These are phyloP conservation scores for Amphimedon queenslandica DNA, from an alignment of 37 sponge, comb jelly and placozoan species.

Conservation along the genomic window DNA sequence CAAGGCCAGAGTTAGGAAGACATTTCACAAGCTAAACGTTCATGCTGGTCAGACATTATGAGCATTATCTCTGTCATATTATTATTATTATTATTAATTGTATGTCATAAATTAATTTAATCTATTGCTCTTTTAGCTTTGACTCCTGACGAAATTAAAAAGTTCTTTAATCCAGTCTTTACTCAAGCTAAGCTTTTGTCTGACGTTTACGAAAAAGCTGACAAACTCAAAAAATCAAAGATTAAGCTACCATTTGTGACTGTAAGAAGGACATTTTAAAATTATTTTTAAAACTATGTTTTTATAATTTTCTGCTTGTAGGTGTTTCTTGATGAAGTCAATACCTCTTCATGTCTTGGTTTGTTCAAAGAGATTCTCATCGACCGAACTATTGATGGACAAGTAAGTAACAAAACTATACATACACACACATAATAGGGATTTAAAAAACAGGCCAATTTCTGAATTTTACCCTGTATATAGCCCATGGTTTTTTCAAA, in stretches of 20 bases:
- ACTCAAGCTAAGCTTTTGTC: slow-evolving; percentile 31
- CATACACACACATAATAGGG: background rate
- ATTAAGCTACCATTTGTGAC: slow-evolving; percentile 49
- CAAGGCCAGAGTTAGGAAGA: slow-evolving; percentile 24
- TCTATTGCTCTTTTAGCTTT: slow-evolving; percentile 71
- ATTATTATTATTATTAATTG: too few species aligned
- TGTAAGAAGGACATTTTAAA: slow-evolving; percentile 20
- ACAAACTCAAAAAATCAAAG: background rate
- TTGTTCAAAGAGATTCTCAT: slow-evolving; percentile 87
- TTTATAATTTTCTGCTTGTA: slow-evolving; percentile 13
- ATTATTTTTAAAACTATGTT: background rate
- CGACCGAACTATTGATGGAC: slow-evolving; percentile 81
- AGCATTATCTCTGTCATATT: background rate
- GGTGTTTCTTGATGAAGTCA: slow-evolving; percentile 93
- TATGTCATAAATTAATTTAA: slow-evolving; percentile 64
- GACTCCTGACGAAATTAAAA: slow-evolving; percentile 64
- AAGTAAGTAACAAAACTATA: slow-evolving; percentile 19
- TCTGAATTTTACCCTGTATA: slow-evolving; percentile 23
- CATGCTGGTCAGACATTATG: slow-evolving; percentile 38
- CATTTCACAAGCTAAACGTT: slow-evolving; percentile 75
- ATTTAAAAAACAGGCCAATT: background rate
- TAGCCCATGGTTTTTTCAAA: too few species aligned
- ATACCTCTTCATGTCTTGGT: slow-evolving; percentile 85
- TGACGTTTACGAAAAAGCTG: slow-evolving; percentile 12
- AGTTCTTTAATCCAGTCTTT: slow-evolving; percentile 32